Evolutionary conservation across 64 coral and sea anemone species (phyloP).

Genomic region (Stichodactyla mertensii): DNA sequence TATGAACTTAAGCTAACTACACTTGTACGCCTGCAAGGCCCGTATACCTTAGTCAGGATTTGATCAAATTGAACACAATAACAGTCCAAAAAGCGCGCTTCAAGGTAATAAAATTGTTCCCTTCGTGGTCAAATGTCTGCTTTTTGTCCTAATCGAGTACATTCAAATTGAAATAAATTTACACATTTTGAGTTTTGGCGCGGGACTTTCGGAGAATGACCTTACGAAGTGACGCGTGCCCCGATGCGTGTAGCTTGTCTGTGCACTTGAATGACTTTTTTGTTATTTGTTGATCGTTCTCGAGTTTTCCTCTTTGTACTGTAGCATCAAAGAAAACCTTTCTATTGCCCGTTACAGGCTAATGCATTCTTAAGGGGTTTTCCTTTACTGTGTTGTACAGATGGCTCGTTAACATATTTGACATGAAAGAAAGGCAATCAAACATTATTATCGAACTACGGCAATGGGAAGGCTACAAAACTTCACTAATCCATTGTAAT

Average conservation of each 20-base stretch:
- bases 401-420: not conserved
- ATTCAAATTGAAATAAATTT: not conserved
- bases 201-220: not conserved
- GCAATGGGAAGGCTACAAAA: too few relatives aligned
- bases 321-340: not conserved
- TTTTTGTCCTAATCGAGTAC: too few relatives aligned
- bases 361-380: not conserved
- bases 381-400: not conserved
- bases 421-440: not conserved
- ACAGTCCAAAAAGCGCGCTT: too few relatives aligned
- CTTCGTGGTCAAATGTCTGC: too few relatives aligned
- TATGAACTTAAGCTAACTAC: too few relatives aligned
- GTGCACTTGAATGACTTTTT: not conserved
- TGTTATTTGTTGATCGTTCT: not conserved
- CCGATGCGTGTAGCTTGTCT: not conserved
- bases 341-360: not conserved
- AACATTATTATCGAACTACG: not conserved
- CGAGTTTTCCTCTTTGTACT: not conserved
- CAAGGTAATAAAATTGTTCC: too few relatives aligned
- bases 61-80: too few relatives aligned
- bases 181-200: conserved; percentile 8
- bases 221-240: not conserved
- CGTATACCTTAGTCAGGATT: too few relatives aligned
- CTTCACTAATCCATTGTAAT: too few relatives aligned
- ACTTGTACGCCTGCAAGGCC: too few relatives aligned